Conservation (phyloP, 2,113 vertebrate genomes). For the Morone chrysops region DNA sequence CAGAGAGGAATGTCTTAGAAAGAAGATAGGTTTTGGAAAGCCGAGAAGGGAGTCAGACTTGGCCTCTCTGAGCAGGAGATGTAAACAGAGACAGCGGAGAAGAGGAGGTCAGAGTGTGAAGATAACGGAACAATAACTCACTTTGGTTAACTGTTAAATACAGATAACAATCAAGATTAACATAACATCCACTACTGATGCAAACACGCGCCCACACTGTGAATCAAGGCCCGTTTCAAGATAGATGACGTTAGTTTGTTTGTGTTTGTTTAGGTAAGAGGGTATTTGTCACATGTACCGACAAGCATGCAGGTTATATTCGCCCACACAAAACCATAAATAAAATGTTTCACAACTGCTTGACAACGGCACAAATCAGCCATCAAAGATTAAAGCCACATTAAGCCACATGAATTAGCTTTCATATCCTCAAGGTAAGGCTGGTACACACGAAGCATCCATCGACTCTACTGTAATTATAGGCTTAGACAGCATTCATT, state of each 20-base stretch:
- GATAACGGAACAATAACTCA: neutral
- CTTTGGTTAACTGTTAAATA: neutral
- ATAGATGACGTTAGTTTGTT: neutral
- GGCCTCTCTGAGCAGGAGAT: conserved; percentile 1
- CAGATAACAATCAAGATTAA: neutral
- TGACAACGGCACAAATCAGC: conserved; percentile 10
- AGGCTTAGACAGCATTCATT: conserved; percentile 4
- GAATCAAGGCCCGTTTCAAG: neutral
- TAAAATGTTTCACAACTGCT: conserved; percentile 23
- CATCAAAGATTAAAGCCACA: conserved; percentile 14
- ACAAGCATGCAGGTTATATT: neutral
- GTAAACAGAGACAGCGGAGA: conserved; percentile 26
- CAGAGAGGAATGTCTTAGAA: conserved; percentile 38
- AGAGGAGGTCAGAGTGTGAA: neutral
- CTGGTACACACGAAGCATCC: conserved; percentile 7
- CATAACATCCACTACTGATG: neutral
- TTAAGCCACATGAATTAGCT: conserved; percentile 17
- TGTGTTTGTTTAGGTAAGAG: conserved; percentile 35
- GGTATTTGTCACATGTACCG: conserved; percentile 16
- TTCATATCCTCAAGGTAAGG: conserved; percentile 50
- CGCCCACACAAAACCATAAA: conserved; percentile 23
- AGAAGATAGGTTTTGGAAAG: conserved; percentile 28
- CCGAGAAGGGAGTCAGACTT: neutral
- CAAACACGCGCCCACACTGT: neutral
- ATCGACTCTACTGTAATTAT: conserved; percentile 30